phyloP scores from a whole-genome alignment of 2,113 vertebrate species.

The Paradoxurus hermaphroditus region DNA sequence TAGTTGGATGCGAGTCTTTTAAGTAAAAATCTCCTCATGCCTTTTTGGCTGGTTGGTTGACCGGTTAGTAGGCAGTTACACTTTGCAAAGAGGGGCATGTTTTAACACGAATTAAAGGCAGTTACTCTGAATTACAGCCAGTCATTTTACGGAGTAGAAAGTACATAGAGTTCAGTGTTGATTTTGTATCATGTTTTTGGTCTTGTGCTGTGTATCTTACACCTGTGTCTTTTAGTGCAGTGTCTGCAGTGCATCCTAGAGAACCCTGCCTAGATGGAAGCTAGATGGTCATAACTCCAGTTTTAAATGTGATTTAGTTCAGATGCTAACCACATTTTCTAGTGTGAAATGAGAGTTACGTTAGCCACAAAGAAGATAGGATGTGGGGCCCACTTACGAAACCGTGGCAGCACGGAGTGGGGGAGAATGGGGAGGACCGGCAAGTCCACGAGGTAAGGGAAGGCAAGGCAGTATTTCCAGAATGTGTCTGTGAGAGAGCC shows the following conservation, averaged over 20 bases:
- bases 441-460: background rate
- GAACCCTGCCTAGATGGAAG: background rate
- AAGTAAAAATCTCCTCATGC: constrained; percentile 18
- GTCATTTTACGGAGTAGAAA: constrained; percentile 38
- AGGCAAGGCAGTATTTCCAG: background rate
- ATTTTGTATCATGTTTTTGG: background rate
- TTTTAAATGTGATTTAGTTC: background rate
- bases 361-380: background rate
- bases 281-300: background rate
- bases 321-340: background rate
- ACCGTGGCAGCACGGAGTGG: background rate
- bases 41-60: background rate
- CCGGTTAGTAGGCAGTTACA: constrained; percentile 1
- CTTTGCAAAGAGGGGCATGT: constrained; percentile 38
- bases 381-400: background rate
- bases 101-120: constrained; percentile 33
- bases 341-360: background rate
- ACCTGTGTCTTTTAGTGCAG: background rate
- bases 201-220: background rate
- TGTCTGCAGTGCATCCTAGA: background rate
- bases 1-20: constrained; percentile 11
- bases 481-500: background rate
- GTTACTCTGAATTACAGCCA: background rate
- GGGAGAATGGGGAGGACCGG: too few species aligned
- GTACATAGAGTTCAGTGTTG: background rate